A percentile compares a stretch with the other conserved stretches of the same genome.
Evolutionary conservation across 2,113 vertebrate genomes (phyloP).

Genomic region (Gymnobelideus leadbeateri): DNA sequence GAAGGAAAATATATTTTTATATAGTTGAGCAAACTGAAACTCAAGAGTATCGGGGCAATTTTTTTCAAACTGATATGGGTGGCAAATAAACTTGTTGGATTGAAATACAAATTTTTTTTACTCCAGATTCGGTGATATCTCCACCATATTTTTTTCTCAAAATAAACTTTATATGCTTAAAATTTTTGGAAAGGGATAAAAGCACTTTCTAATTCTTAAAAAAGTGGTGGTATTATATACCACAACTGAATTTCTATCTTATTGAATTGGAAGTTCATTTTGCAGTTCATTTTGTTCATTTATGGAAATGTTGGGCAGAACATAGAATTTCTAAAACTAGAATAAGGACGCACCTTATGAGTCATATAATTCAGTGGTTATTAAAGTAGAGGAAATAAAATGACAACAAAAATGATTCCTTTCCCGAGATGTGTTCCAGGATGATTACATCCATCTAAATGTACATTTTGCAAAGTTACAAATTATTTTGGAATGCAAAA

Average conservation of each 20-base stretch:
- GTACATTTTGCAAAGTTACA: too few relatives aligned
- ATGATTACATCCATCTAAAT: too few relatives aligned
- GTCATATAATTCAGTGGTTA: too few relatives aligned
- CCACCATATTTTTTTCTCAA: not conserved
- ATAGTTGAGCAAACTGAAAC: not conserved
- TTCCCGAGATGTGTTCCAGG: too few relatives aligned
- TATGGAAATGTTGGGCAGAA: not conserved
- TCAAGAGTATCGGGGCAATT: too few relatives aligned
- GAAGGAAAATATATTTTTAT: not conserved
- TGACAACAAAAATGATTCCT: too few relatives aligned
- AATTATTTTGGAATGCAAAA: too few relatives aligned
- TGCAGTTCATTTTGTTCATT: not conserved
- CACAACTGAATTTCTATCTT: not conserved
- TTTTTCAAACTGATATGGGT: not conserved
- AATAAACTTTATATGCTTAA: not conserved
- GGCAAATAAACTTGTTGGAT: not conserved
- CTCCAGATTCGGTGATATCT: not conserved
- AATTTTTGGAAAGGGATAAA: not conserved
- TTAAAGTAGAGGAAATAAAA: not conserved
- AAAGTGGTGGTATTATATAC: not conserved
- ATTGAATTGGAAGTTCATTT: not conserved
- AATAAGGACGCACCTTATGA: not conserved
- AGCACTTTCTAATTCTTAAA: not conserved
- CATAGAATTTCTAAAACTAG: not conserved
- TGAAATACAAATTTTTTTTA: not conserved